Evolutionary conservation across 2,888 invertebrate genomes (phyloP).

Genomic region (Mechanitis messenoides): DNA sequence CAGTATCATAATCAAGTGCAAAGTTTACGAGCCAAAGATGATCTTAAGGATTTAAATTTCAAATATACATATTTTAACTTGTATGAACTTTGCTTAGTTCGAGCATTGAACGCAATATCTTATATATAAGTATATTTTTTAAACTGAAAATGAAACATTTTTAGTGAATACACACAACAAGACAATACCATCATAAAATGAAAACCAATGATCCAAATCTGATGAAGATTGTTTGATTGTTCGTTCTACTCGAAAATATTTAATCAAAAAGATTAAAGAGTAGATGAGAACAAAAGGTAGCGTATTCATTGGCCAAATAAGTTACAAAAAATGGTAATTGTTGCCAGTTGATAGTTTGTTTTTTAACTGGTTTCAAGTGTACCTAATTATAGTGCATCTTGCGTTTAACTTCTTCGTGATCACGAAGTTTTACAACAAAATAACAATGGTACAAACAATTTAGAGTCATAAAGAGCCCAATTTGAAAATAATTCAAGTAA

Average conservation of each 20-base stretch:
- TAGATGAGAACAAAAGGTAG: conserved; percentile 33
- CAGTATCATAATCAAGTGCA: conserved; percentile 14
- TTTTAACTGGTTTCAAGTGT: conserved; percentile 33
- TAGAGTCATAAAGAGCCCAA: conserved; percentile 37
- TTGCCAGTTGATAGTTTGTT: conserved; percentile 24
- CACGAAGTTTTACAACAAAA: conserved; percentile 29
- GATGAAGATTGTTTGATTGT: conserved; percentile 32
- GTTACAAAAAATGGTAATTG: conserved; percentile 24
- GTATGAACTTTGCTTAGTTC: background rate
- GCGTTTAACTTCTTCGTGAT: conserved; percentile 25
- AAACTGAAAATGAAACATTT: conserved; percentile 9
- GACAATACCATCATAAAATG: conserved; percentile 34
- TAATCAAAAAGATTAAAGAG: conserved; percentile 38
- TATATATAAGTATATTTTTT: background rate
- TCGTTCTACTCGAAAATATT: conserved; percentile 40
- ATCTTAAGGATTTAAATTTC: conserved; percentile 10
- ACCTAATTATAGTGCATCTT: conserved; percentile 37
- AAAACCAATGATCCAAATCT: conserved; percentile 37
- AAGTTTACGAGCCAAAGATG: conserved; percentile 13
- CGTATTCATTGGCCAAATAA: conserved; percentile 33
- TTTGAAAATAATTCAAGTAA: conserved; percentile 43
- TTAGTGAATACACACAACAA: conserved; percentile 17
- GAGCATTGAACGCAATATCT: no score
- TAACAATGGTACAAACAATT: conserved; percentile 34
- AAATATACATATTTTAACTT: background rate